These are phyloP conservation scores for Apodemia zela DNA, from an alignment of 2,888 invertebrate species.

Conservation along the genomic window DNA sequence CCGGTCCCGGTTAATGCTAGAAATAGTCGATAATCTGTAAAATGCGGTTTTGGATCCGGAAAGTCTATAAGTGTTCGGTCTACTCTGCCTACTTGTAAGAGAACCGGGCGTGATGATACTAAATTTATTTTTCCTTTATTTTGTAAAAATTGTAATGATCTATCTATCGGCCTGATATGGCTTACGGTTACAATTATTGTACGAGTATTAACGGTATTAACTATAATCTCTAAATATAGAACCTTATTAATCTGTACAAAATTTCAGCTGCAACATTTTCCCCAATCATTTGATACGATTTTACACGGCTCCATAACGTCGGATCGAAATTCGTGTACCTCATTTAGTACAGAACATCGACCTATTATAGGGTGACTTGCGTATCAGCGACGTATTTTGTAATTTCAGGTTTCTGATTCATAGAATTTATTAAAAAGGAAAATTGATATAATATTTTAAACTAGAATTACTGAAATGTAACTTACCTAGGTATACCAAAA, in stretches of 20 bases:
- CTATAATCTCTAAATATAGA: too few relatives aligned
- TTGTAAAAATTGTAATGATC: too few relatives aligned
- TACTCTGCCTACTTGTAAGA: too few relatives aligned
- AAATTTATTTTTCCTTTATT: too few relatives aligned
- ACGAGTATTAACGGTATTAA: too few relatives aligned
- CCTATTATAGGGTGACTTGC: conserved; percentile 2
- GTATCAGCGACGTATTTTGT: neutral
- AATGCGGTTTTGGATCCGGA: too few relatives aligned
- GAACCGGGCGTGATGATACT: too few relatives aligned
- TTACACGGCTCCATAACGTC: neutral
- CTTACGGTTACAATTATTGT: too few relatives aligned
- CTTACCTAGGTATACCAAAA: neutral
- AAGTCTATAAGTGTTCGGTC: too few relatives aligned
- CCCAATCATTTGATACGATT: neutral
- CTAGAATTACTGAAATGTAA: neutral
- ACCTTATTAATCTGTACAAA: neutral
- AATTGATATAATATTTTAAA: neutral
- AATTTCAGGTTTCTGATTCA: neutral
- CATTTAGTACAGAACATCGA: conserved; percentile 6
- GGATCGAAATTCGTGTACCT: neutral
- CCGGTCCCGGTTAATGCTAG: too few relatives aligned
- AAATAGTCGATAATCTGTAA: too few relatives aligned
- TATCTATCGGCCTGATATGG: too few relatives aligned
- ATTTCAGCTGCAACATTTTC: conserved; percentile 4
- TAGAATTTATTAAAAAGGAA: neutral